phyloP scores from a whole-genome alignment of 2,888 invertebrate genomes.

The Phragmatobia fuliginosa region DNA sequence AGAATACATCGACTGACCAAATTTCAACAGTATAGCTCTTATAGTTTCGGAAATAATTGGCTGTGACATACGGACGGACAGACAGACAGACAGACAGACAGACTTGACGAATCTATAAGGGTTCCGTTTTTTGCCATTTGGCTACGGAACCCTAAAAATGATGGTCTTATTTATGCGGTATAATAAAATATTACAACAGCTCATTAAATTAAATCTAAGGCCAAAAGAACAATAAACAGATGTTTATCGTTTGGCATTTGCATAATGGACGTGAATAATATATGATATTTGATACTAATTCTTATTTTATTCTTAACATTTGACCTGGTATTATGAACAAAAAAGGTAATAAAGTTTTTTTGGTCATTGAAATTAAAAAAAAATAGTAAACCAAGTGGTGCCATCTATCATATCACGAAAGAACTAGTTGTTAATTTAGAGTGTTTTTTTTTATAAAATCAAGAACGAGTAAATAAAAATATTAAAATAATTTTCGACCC shows the following conservation, averaged over 20 bases:
- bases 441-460: too few relatives aligned
- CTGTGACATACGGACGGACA: too few relatives aligned
- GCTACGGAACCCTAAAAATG: too few relatives aligned
- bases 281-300: constrained; percentile 3
- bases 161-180: constrained; percentile 2
- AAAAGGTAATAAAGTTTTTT: neutral
- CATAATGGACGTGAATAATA: constrained; percentile 10
- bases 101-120: too few relatives aligned
- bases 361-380: neutral
- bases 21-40: too few relatives aligned
- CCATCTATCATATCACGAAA: neutral
- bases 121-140: too few relatives aligned
- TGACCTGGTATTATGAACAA: neutral
- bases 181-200: constrained; percentile 15
- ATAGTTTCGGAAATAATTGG: too few relatives aligned
- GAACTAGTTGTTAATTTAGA: too few relatives aligned
- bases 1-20: too few relatives aligned
- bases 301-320: neutral
- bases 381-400: neutral
- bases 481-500: neutral
- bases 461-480: too few relatives aligned
- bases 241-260: constrained; percentile 12
- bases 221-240: constrained; percentile 5
- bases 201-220: constrained; percentile 18
- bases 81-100: too few relatives aligned